A percentile compares a stretch with the other conserved stretches of the same genome.
These are phyloP conservation scores for Lophura nycthemera DNA, from an alignment of 2,113 vertebrate species.

Conservation along the genomic window DNA sequence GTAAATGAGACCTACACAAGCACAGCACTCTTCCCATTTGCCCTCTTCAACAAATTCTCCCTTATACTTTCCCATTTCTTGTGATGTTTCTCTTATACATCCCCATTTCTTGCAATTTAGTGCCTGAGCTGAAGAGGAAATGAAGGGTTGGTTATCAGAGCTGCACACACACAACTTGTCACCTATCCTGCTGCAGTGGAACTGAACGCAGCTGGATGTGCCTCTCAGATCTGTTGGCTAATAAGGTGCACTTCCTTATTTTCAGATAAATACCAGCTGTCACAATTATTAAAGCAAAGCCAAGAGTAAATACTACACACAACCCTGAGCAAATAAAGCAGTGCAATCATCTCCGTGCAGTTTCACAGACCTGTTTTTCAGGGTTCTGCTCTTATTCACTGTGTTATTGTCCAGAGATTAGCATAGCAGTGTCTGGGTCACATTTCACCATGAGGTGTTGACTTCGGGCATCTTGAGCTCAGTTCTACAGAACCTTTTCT, in stretches of 20 bases:
- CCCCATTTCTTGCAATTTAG: background rate
- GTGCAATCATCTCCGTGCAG: background rate
- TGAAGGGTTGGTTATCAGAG: background rate
- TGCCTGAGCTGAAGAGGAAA: background rate
- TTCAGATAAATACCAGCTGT: constrained; percentile 39
- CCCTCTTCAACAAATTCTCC: background rate
- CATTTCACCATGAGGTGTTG: background rate
- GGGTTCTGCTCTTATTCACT: background rate
- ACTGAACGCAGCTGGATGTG: background rate
- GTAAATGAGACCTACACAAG: rapidly evolving
- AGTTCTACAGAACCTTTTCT: background rate
- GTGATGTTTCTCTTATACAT: background rate
- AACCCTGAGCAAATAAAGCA: background rate
- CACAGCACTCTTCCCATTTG: background rate
- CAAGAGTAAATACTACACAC: background rate
- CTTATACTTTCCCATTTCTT: rapidly evolving
- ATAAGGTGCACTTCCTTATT: constrained; percentile 24
- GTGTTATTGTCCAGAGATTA: background rate
- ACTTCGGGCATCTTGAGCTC: background rate
- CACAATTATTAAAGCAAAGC: background rate
- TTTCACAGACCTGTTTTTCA: background rate
- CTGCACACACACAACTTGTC: background rate
- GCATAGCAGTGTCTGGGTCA: background rate
- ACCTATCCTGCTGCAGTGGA: background rate
- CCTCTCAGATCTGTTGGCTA: background rate